phyloP scores from a whole-genome alignment of 2,113 vertebrate species.

The Porphyrio hochstetteri region DNA sequence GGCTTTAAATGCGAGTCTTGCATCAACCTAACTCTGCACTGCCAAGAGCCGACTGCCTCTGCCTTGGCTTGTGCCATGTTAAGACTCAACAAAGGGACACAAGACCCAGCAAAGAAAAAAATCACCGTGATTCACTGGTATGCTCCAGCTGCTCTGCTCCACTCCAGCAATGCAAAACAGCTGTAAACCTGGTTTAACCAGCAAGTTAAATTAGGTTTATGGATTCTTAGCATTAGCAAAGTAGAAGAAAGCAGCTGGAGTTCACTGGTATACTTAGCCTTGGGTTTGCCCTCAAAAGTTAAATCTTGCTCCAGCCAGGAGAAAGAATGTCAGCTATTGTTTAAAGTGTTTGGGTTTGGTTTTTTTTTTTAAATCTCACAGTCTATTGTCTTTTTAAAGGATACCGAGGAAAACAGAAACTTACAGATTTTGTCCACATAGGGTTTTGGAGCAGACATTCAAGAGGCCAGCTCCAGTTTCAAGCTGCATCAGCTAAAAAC shows the following conservation, averaged over 20 bases:
- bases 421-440: fast-evolving
- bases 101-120: constrained; percentile 1
- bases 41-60: neutral
- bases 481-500: neutral
- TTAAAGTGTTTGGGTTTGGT: neutral
- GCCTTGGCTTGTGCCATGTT: neutral
- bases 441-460: neutral
- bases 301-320: neutral
- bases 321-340: neutral
- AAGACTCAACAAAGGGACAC: neutral
- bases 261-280: neutral
- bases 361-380: neutral
- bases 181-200: constrained; percentile 54
- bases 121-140: neutral
- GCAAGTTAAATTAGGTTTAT: constrained; percentile 48
- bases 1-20: neutral
- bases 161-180: constrained; percentile 39
- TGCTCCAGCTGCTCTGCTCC: constrained; percentile 33
- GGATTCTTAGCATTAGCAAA: constrained; percentile 35
- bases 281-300: neutral
- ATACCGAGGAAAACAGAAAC: neutral
- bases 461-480: neutral
- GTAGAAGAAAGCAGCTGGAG: constrained; percentile 43
- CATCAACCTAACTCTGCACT: neutral
- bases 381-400: neutral